A percentile compares a stretch with the other conserved stretches of the same genome.
Conservation (phyloP, 2,797 vertebrate genomes). For the Alfaro cultratus region DNA sequence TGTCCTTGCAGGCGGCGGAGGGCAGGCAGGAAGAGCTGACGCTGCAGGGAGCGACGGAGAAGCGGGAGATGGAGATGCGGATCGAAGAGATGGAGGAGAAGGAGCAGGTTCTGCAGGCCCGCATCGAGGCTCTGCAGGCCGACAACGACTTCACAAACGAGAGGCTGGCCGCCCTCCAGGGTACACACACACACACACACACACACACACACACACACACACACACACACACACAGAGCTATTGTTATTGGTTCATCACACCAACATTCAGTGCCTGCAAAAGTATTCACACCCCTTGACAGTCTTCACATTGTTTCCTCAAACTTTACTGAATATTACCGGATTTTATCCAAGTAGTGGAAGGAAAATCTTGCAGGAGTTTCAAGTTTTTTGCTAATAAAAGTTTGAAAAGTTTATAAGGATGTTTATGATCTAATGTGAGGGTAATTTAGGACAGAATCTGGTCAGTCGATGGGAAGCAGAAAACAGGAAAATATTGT, state of each 20-base stretch:
- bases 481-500: not conserved
- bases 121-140: constrained; percentile 96
- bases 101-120: constrained; percentile 96
- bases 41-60: constrained; percentile 91
- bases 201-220: constrained; percentile 18
- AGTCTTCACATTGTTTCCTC: not conserved
- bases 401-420: not conserved
- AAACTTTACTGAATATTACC: not conserved
- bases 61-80: constrained; percentile 91
- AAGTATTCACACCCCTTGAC: not conserved
- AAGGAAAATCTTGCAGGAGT: not conserved
- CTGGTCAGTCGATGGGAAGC: not conserved
- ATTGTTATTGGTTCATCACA: not conserved
- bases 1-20: constrained; percentile 84
- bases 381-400: not conserved
- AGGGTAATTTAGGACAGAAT: no score
- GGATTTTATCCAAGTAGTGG: not conserved
- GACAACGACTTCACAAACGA: constrained; percentile 99
- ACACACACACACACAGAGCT: no score
- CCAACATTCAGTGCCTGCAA: not conserved
- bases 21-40: constrained; percentile 94
- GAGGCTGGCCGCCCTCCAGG: constrained; percentile 94
- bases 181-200: constrained; percentile 67
- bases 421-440: not conserved
- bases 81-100: constrained; percentile 99